Percentiles rank a stretch among this genome's conserved stretches.
phyloP scores from a whole-genome alignment of 2,113 vertebrate genomes.

The Triplophysa rosa region DNA sequence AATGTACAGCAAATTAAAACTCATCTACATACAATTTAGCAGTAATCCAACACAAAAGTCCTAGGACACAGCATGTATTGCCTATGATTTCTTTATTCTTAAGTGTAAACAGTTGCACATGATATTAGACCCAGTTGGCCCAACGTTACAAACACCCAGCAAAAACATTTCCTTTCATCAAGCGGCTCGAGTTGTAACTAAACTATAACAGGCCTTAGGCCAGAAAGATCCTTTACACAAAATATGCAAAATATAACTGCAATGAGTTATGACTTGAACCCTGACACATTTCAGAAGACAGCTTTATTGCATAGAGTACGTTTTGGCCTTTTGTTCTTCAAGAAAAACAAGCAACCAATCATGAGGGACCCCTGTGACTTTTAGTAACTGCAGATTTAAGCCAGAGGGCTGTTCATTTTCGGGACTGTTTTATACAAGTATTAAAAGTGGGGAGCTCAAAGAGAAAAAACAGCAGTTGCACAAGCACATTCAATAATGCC shows the following conservation, averaged over 20 bases:
- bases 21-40: background rate
- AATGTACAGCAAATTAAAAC: background rate
- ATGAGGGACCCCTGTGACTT: too few relatives aligned
- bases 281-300: too few relatives aligned
- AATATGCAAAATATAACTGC: too few relatives aligned
- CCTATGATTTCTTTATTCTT: background rate
- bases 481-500: background rate
- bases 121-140: background rate
- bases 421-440: background rate
- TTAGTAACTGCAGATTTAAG: background rate
- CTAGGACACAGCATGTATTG: background rate
- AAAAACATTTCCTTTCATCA: background rate
- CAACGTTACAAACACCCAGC: background rate
- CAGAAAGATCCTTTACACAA: too few relatives aligned
- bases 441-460: background rate
- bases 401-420: background rate
- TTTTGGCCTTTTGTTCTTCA: too few relatives aligned
- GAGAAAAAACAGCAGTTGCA: background rate
- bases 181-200: background rate
- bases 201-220: background rate
- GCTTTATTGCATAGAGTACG: too few relatives aligned
- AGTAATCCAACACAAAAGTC: background rate
- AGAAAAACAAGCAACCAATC: too few relatives aligned
- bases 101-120: background rate
- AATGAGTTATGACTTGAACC: too few relatives aligned